A percentile compares a stretch with the other conserved stretches of the same genome.
Evolutionary conservation across 2,113 vertebrate species (phyloP).

Genomic region (Centropus bengalensis): DNA sequence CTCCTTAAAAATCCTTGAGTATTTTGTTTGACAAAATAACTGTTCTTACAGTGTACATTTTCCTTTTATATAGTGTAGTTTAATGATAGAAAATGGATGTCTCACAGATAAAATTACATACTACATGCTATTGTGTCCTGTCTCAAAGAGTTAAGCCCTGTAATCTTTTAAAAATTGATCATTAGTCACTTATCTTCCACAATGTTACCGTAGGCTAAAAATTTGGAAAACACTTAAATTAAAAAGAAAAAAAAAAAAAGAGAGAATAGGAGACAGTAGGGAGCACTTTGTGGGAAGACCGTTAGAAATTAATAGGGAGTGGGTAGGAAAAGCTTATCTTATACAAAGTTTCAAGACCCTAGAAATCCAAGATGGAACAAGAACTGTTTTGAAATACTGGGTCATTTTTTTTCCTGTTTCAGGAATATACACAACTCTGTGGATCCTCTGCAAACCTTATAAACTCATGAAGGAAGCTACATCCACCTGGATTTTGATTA

Average conservation of each 20-base stretch:
- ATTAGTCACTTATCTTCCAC: constrained; percentile 56
- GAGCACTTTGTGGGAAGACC: background rate
- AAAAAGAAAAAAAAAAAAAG: constrained; percentile 21
- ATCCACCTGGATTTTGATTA: background rate
- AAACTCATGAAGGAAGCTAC: background rate
- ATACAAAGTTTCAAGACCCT: background rate
- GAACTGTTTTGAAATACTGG: background rate
- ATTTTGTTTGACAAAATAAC: constrained; percentile 46
- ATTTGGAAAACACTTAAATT: constrained; percentile 51
- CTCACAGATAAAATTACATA: constrained; percentile 69
- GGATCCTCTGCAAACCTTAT: background rate
- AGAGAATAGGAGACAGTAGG: background rate
- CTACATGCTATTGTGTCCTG: constrained; percentile 31
- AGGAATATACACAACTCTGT: background rate
- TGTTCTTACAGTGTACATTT: constrained; percentile 30
- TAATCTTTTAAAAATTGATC: constrained; percentile 67
- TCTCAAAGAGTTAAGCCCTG: constrained; percentile 56
- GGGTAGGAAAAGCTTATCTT: background rate
- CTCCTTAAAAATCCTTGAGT: constrained; percentile 43
- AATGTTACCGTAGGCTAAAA: constrained; percentile 49
- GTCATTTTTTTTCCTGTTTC: background rate
- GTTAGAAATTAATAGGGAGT: background rate
- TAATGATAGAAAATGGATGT: constrained; percentile 70
- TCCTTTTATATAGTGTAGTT: constrained; percentile 66
- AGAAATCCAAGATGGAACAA: background rate